These are phyloP conservation scores for Melitaea cinxia DNA, from an alignment of 1,140 invertebrate genomes.

Conservation along the genomic window DNA sequence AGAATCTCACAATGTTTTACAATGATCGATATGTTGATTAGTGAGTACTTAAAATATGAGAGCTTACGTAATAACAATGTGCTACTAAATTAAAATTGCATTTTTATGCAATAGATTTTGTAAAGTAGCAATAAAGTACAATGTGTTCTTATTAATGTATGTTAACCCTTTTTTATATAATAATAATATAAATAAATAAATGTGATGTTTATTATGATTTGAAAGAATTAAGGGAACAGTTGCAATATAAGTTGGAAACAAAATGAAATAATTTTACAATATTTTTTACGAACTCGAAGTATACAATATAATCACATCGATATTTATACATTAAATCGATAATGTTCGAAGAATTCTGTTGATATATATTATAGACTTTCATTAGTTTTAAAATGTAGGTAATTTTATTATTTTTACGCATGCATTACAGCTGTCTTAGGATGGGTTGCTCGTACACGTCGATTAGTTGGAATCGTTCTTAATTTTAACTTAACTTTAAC, in stretches of 20 bases:
- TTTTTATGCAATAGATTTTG: constrained; percentile 31
- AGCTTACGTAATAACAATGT: constrained; percentile 26
- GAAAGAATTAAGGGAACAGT: constrained; percentile 5
- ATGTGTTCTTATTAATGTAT: constrained; percentile 56
- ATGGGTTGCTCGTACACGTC: too few species aligned
- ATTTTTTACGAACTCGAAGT: neutral
- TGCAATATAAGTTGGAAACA: constrained; percentile 8
- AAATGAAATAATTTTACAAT: constrained; percentile 7
- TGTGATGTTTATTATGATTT: constrained; percentile 9
- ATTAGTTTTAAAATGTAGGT: too few species aligned
- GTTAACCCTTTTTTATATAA: constrained; percentile 15
- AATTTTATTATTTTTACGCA: too few species aligned
- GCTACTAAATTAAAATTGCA: constrained; percentile 21
- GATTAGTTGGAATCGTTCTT: too few species aligned
- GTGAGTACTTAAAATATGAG: constrained; percentile 32
- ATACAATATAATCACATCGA: neutral
- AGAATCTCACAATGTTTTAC: constrained; percentile 25
- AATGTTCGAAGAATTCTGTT: constrained; percentile 4
- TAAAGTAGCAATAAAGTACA: constrained; percentile 39
- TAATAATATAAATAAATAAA: constrained; percentile 11
- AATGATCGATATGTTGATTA: constrained; percentile 28
- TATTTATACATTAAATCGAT: constrained; percentile 2
- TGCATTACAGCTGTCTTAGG: too few species aligned
- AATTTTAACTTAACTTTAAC: too few species aligned
- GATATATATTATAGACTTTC: neutral